phyloP scores from a whole-genome alignment of 2,113 vertebrate genomes.

The Bubo bubo region DNA sequence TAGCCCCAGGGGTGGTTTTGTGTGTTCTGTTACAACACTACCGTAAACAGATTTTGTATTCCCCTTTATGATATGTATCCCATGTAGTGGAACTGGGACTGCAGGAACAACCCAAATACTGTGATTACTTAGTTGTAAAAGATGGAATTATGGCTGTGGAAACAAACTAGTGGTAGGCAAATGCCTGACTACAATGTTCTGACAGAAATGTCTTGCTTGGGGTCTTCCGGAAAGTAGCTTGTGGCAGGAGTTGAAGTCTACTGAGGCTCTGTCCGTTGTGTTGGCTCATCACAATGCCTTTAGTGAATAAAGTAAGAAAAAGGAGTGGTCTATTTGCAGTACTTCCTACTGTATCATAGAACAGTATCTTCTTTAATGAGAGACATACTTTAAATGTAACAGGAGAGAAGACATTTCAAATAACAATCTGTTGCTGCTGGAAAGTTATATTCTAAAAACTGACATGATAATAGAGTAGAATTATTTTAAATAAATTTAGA shows the following conservation, averaged over 20 bases:
- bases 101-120: fast-evolving
- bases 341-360: not conserved
- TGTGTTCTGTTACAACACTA: not conserved
- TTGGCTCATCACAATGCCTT: not conserved
- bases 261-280: not conserved
- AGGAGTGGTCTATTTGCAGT: fast-evolving
- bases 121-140: not conserved
- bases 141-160: not conserved
- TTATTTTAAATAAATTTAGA: not conserved
- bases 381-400: not conserved
- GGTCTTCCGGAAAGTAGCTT: not conserved
- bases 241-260: fast-evolving
- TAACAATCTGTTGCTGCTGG: not conserved
- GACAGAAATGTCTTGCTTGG: fast-evolving
- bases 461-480: not conserved
- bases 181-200: not conserved
- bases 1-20: fast-evolving
- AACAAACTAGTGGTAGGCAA: not conserved
- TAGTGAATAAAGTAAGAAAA: not conserved
- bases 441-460: not conserved
- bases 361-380: not conserved
- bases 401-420: not conserved
- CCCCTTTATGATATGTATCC: fast-evolving
- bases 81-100: not conserved
- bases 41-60: not conserved